These are phyloP conservation scores for Elysia crispata DNA, from an alignment of 2,888 invertebrate species.

Conservation along the genomic window DNA sequence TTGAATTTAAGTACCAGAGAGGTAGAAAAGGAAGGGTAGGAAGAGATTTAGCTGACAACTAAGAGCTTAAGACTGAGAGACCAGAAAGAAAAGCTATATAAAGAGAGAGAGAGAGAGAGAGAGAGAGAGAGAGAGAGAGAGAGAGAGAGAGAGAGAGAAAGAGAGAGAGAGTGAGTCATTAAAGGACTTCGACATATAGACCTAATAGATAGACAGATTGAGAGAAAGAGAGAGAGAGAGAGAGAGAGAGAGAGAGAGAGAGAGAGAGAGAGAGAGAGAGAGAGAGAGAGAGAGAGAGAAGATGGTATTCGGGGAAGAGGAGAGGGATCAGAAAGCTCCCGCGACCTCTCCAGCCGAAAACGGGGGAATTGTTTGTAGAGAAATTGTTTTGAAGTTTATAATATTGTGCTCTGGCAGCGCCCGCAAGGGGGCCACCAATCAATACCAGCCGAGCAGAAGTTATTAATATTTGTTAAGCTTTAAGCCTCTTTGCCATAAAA, in stretches of 20 bases:
- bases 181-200: too few relatives aligned
- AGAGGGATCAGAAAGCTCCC: not conserved
- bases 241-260: not conserved
- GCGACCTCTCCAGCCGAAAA: not conserved
- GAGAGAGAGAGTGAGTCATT: too few relatives aligned
- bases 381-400: conserved; percentile 49
- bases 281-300: not conserved
- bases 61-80: not conserved
- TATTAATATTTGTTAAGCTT: conserved; percentile 50
- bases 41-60: too few relatives aligned
- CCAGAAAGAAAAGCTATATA: not conserved
- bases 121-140: not conserved
- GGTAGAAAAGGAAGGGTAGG: too few relatives aligned
- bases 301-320: not conserved
- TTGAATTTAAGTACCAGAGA: too few relatives aligned
- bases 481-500: conserved; percentile 45
- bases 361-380: conserved; percentile 43
- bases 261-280: not conserved
- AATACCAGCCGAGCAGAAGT: conserved; percentile 45
- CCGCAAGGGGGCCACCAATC: conserved; percentile 42
- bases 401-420: conserved; percentile 33
- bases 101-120: not conserved
- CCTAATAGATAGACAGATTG: not conserved
- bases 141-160: not conserved
- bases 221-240: not conserved